phyloP scores from a whole-genome alignment of 2,797 vertebrate genomes.

The Fistularia tabacaria region DNA sequence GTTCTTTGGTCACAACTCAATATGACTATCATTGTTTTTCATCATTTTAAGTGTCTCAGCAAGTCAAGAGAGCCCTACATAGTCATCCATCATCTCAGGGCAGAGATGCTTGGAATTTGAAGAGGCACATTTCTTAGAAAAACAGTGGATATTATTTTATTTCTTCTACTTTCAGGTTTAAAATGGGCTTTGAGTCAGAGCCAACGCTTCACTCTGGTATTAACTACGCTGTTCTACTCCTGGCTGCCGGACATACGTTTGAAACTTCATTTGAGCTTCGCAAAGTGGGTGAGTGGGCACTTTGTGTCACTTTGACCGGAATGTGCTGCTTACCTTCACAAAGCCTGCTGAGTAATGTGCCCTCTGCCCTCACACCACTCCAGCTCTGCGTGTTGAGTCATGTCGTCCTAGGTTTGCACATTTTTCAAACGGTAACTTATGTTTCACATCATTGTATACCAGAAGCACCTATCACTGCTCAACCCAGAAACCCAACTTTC shows the following conservation, averaged over 20 bases:
- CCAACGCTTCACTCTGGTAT: conserved; percentile 96
- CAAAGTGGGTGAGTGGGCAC: conserved; percentile 89
- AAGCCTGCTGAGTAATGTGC: neutral
- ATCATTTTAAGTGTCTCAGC: conserved; percentile 23
- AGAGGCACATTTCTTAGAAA: conserved; percentile 16
- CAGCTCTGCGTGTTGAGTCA: neutral
- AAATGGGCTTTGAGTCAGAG: conserved; percentile 95
- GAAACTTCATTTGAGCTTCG: conserved; percentile 96
- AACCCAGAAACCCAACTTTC: too few species aligned
- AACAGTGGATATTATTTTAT: neutral
- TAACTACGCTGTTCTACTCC: conserved; percentile 93
- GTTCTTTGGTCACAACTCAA: conserved; percentile 49
- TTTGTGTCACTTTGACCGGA: too few species aligned
- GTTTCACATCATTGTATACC: too few species aligned
- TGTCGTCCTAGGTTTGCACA: too few species aligned
- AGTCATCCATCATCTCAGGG: conserved; percentile 16
- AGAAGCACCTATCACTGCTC: too few species aligned
- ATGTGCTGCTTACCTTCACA: too few species aligned
- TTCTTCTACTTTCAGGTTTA: conserved; percentile 81
- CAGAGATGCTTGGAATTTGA: conserved; percentile 10
- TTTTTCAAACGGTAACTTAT: too few species aligned
- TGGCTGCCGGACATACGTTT: conserved; percentile 94
- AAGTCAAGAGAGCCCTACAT: conserved; percentile 14
- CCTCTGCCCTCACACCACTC: neutral
- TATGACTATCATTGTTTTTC: conserved; percentile 53